Evolutionary conservation across 2,113 vertebrate species (phyloP), one percentile per base, ranked within the genome.

Genomic region (Platysternon megacephalum): DNA sequence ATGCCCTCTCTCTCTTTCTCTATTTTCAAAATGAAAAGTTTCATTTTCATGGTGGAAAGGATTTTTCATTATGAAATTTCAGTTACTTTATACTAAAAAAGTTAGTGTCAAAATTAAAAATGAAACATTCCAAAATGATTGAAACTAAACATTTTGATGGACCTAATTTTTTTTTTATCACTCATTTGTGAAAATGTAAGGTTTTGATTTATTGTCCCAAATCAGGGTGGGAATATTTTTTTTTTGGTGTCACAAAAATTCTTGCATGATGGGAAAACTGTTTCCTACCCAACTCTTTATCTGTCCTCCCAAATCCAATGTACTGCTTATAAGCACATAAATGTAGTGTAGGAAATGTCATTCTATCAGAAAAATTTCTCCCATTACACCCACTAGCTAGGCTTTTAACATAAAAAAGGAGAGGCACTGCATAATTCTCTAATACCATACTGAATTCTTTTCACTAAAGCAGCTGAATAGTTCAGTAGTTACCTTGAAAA

Each of bases 401-500:
- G 26, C 24, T 95, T 93, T 95, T 95, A 95, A 89, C 61, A 92
- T 89, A 85, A 89, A 39, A 65, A 95, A 96, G 80, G 19, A 91
- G 35, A 89, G 14, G 61, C 5, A 87, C 42, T 86, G 53, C 44
- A 42, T 51, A 84, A 74, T 93, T 95, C 49, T 52, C 24, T 85
- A 91, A 91, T 86, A 91, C 49, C 5, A 51, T 21, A 81, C 74
- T 42, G 52, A 91, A 94, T 94, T 97, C 16, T 90, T 96, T 96
- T 85, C 85, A 85, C 81, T 89, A 74, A 42, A n/a, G 82, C 87
- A 89, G 49, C 42, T 90, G 81, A 95, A 88, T 53, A 91, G 89
- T 91, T 93, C 83, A 93, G 87, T 84, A 85, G 92, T 89, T 97
- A 95, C 96, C 87, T 97, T 91, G 94, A 97, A 95, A 97, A 97